These are phyloP conservation scores for Rhyacophila evoluta DNA, from an alignment of 2,888 invertebrate genomes.

Conservation along the genomic window DNA sequence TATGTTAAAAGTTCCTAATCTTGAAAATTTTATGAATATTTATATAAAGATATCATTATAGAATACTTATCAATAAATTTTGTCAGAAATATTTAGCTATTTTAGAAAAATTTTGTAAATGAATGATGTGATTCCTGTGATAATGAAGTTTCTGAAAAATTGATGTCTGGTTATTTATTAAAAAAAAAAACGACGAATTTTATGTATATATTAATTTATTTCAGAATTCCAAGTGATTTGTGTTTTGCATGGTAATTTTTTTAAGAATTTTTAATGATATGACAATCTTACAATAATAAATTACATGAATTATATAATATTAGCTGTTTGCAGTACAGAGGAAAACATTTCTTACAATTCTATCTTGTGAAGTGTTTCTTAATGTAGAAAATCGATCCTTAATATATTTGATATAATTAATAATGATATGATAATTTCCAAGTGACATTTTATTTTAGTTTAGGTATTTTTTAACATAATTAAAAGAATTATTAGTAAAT, in stretches of 20 bases:
- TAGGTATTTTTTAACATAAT: background rate
- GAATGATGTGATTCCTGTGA: too few species aligned
- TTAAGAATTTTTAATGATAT: slow-evolving; percentile 33
- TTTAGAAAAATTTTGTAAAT: too few species aligned
- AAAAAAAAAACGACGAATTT: too few species aligned
- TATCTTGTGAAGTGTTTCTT: background rate
- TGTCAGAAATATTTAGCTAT: too few species aligned
- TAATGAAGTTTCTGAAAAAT: too few species aligned
- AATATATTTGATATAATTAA: background rate
- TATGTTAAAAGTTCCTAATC: too few species aligned
- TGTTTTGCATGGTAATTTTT: slow-evolving; percentile 42
- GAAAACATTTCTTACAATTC: background rate
- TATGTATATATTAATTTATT: slow-evolving; percentile 48
- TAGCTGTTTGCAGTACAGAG: slow-evolving; percentile 30
- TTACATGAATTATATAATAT: slow-evolving; percentile 35
- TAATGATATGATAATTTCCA: slow-evolving; percentile 11
- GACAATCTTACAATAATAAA: slow-evolving; percentile 37
- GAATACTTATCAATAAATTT: too few species aligned
- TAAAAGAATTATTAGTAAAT: slow-evolving; percentile 25
- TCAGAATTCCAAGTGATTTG: slow-evolving; percentile 42
- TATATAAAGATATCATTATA: too few species aligned
- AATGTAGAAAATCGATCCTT: slow-evolving; percentile 4
- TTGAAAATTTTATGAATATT: too few species aligned
- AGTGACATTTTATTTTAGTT: slow-evolving; percentile 5
- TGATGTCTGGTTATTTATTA: too few species aligned